A percentile compares a stretch with the other conserved stretches of the same genome.
Evolutionary conservation across 2,797 vertebrate species (phyloP).

Genomic region (Distichodus sexfasciatus): DNA sequence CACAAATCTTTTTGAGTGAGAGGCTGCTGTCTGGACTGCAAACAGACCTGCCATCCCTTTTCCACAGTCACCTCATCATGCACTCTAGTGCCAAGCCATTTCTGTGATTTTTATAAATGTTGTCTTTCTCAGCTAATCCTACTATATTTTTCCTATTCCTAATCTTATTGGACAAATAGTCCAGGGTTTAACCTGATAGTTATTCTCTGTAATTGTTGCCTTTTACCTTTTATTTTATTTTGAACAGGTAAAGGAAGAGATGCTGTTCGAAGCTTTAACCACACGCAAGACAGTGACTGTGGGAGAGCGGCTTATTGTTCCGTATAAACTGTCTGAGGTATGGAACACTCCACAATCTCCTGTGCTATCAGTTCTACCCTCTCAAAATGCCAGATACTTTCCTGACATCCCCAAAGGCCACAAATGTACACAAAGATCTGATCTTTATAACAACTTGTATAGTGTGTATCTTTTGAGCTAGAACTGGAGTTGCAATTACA

Average conservation of each 20-base stretch:
- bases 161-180: neutral
- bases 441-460: neutral
- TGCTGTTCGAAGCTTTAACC: conserved; percentile 92
- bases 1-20: neutral
- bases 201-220: neutral
- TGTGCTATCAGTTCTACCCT: neutral
- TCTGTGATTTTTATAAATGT: neutral
- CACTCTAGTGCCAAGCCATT: neutral
- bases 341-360: conserved; percentile 20
- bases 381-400: neutral
- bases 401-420: neutral
- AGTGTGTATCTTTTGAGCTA: neutral
- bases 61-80: neutral
- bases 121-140: neutral
- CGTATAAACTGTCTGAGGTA: conserved; percentile 93
- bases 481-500: too few species aligned
- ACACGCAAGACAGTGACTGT: conserved; percentile 95
- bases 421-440: neutral
- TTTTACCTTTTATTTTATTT: neutral
- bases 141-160: neutral
- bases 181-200: neutral
- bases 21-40: neutral
- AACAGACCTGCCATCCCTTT: neutral
- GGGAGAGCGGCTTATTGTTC: conserved; percentile 93
- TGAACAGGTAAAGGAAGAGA: conserved; percentile 92